Base-by-base conservation (phyloP, 1,140 invertebrate species). In the Pseudoatta argentina region DNA sequence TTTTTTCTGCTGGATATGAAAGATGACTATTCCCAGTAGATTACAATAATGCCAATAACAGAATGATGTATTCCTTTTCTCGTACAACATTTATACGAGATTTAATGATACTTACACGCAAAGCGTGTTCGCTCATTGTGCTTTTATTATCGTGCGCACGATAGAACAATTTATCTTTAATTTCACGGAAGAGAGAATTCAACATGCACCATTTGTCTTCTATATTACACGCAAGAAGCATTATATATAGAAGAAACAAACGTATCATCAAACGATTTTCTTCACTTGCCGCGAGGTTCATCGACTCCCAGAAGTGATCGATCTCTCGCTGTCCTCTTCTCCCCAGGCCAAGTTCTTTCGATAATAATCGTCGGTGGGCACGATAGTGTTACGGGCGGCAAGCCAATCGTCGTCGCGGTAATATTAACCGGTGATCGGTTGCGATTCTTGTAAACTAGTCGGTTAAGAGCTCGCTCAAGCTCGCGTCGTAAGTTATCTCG, bases 241-340 rank as follows among this genome's bases (percentile, higher is more conserved):
- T 7, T 63, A 12, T 44, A 44, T 44, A 44, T 44, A 24, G 79
- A 18, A 83, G 67, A 61, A 73, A 83, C 34, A 75, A 83, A 83
- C 69, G 79, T 75, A 75, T 83, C 79, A 83, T 73, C 79, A 61
- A 83, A 73, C 79, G 79, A 83, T 83, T 83, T 55, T 73, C 79
- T 48, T 72, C 66, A 59, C 66, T 39, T 44, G 78, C 79, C 67
- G 79, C 69, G 39, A 61, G 69, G 69, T 73, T 83, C 79, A 73
- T 75, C 79, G 79, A 61, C 69, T 83, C 24, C 55, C 69, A 4
- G 24, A 55, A 83, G 39, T 63, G 79, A 83, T 83, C 69, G 79
- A 83, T 83, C n/a, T 21, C 79, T 82, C 79, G 18, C 51, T 27
- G 53, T 16, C 14, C n/a, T 27, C 3, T 24, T 53, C 79, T 30